phyloP scores from a whole-genome alignment of 2,797 vertebrate genomes.

The Danio tinwini region DNA sequence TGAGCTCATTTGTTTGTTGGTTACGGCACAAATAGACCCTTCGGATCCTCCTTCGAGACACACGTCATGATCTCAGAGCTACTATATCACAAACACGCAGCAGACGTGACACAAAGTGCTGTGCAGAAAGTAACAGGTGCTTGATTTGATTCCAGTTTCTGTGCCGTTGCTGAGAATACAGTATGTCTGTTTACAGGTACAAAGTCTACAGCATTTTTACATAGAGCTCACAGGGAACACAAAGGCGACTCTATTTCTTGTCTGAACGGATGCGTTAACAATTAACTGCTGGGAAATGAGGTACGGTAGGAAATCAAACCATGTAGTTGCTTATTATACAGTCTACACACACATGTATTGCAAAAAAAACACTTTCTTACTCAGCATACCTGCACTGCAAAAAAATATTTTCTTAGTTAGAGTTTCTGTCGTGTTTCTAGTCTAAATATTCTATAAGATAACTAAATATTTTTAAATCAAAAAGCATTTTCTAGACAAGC shows the following conservation, averaged over 20 bases:
- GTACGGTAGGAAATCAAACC: constrained; percentile 34
- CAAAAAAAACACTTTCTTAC: background rate
- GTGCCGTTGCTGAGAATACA: constrained; percentile 57
- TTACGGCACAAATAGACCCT: constrained; percentile 44
- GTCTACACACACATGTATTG: background rate
- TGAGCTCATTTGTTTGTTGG: constrained; percentile 45
- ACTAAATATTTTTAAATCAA: no score
- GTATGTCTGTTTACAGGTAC: constrained; percentile 74
- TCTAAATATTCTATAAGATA: no score
- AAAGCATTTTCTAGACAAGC: no score
- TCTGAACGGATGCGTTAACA: constrained; percentile 63
- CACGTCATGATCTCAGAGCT: background rate
- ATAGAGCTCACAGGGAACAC: constrained; percentile 65
- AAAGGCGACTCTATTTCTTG: constrained; percentile 68
- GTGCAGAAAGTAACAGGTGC: constrained; percentile 72
- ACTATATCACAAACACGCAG: constrained; percentile 15
- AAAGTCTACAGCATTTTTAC: constrained; percentile 70
- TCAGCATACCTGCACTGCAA: background rate
- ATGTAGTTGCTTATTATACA: constrained; percentile 23
- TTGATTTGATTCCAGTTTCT: constrained; percentile 68
- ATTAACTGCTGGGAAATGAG: constrained; percentile 62
- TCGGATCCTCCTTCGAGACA: constrained; percentile 14
- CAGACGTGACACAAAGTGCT: constrained; percentile 3
- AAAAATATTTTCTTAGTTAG: no score
- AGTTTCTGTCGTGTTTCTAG: background rate